Evolutionary conservation across 2,888 invertebrate species (phyloP).

Genomic region (Hetaerina titia): DNA sequence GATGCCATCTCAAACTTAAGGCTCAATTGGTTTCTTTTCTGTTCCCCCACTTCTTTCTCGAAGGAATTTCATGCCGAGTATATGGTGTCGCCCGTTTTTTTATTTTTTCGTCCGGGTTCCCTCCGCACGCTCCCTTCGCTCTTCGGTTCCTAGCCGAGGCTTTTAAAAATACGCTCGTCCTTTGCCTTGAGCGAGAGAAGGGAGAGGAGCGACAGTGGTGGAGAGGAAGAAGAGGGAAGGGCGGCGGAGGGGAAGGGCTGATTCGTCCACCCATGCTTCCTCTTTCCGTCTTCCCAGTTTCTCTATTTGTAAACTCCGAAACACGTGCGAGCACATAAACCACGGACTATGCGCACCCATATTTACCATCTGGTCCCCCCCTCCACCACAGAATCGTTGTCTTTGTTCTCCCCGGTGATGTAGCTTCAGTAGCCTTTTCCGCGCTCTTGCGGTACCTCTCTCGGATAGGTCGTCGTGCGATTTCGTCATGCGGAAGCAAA

Average conservation of each 20-base stretch:
- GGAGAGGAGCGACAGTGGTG: neutral
- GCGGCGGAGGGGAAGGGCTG: neutral
- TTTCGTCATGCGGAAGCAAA: neutral
- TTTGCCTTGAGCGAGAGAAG: neutral
- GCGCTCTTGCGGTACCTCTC: neutral
- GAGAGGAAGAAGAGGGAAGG: neutral
- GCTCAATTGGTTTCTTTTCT: constrained; percentile 27
- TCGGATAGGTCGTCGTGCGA: neutral
- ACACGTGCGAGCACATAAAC: constrained; percentile 56
- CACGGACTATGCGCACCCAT: neutral
- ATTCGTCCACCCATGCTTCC: constrained; percentile 39
- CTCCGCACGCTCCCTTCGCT: neutral
- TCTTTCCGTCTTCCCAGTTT: neutral
- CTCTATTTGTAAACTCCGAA: constrained; percentile 40
- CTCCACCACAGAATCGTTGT: neutral
- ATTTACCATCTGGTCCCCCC: constrained; percentile 39
- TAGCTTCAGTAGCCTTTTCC: neutral
- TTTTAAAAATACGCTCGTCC: constrained; percentile 30
- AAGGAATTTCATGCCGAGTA: neutral
- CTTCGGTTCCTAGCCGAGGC: neutral
- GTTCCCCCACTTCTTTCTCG: neutral
- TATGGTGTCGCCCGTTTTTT: neutral
- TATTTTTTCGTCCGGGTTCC: neutral
- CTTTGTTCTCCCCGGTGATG: constrained; percentile 6
- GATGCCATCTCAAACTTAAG: neutral